Percentiles rank a stretch among this genome's conserved stretches.
phyloP scores from a whole-genome alignment of 2,888 invertebrate genomes.

The Phorcus lineatus region DNA sequence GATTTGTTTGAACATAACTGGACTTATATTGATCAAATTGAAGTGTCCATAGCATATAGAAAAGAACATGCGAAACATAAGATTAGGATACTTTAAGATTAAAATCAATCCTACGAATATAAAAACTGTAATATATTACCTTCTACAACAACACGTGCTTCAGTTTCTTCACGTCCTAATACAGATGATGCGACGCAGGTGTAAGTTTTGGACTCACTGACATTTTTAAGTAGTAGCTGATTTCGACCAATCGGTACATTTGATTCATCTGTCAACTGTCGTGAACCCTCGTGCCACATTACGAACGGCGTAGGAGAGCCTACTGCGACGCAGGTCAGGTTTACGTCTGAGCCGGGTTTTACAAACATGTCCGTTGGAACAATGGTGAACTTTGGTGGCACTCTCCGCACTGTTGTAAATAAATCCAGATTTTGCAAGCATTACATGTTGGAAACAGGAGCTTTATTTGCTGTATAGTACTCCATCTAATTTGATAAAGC shows the following conservation, averaged over 20 bases:
- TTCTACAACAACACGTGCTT: constrained; percentile 94
- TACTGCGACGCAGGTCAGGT: constrained; percentile 96
- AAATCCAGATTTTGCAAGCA: too few species aligned
- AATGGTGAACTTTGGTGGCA: constrained; percentile 96
- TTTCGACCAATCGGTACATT: constrained; percentile 81
- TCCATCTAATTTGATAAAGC: too few species aligned
- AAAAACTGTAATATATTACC: constrained; percentile 80
- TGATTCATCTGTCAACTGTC: constrained; percentile 83
- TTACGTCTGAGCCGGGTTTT: constrained; percentile 92
- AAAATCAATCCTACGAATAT: too few species aligned
- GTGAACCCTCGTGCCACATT: constrained; percentile 79
- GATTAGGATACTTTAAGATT: too few species aligned
- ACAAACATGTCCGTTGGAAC: constrained; percentile 84
- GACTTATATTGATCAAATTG: too few species aligned
- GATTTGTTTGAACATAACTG: too few species aligned
- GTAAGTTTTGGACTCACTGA: constrained; percentile 95
- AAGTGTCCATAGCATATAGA: too few species aligned
- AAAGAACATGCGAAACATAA: too few species aligned
- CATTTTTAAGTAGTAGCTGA: constrained; percentile 88
- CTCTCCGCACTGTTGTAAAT: constrained; percentile 86
- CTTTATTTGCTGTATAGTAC: too few species aligned
- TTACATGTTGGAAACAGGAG: too few species aligned
- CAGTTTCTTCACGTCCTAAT: constrained; percentile 90
- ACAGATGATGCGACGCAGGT: constrained; percentile 97
- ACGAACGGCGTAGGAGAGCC: constrained; percentile 99